These are phyloP conservation scores for Drosophila mayaguana DNA, from an alignment of 2,888 invertebrate genomes.

Conservation along the genomic window DNA sequence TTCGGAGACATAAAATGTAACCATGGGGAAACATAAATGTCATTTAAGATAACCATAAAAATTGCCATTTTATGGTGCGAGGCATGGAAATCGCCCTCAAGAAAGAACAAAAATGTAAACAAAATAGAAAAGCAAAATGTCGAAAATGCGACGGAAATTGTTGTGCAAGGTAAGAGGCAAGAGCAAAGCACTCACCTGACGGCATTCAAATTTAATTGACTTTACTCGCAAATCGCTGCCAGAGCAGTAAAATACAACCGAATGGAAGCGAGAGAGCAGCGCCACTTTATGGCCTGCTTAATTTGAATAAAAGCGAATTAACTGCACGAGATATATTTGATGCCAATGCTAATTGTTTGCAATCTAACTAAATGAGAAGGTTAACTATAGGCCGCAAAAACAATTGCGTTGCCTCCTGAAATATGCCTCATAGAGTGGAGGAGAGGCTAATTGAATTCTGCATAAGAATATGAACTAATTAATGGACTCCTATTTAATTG, in stretches of 20 bases:
- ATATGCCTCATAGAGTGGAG: not conserved
- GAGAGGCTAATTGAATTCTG: no score
- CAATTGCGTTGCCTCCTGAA: no score
- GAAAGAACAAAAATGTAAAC: slow-evolving; percentile 15
- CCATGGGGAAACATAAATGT: slow-evolving; percentile 78
- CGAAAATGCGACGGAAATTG: slow-evolving; percentile 15
- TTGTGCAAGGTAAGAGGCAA: slow-evolving; percentile 30
- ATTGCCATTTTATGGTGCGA: slow-evolving; percentile 69
- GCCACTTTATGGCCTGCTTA: slow-evolving; percentile 17
- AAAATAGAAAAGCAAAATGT: slow-evolving; percentile 7
- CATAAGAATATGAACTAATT: no score
- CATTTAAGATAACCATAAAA: slow-evolving; percentile 77
- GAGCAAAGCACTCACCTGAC: slow-evolving; percentile 48
- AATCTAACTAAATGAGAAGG: not conserved
- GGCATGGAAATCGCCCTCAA: slow-evolving; percentile 42
- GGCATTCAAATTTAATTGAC: slow-evolving; percentile 73
- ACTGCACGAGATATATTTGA: slow-evolving; percentile 5
- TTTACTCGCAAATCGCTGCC: slow-evolving; percentile 35
- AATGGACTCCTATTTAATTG: no score
- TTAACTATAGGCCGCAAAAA: slow-evolving; percentile 8
- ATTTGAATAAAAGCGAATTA: slow-evolving; percentile 21
- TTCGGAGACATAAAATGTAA: slow-evolving; percentile 63
- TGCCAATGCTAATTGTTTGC: slow-evolving; percentile 14
- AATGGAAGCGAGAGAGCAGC: not conserved
- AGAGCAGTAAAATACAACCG: slow-evolving; percentile 12